Base-by-base conservation (phyloP, 2,113 vertebrate genomes). In the Pterophyllum scalare region DNA sequence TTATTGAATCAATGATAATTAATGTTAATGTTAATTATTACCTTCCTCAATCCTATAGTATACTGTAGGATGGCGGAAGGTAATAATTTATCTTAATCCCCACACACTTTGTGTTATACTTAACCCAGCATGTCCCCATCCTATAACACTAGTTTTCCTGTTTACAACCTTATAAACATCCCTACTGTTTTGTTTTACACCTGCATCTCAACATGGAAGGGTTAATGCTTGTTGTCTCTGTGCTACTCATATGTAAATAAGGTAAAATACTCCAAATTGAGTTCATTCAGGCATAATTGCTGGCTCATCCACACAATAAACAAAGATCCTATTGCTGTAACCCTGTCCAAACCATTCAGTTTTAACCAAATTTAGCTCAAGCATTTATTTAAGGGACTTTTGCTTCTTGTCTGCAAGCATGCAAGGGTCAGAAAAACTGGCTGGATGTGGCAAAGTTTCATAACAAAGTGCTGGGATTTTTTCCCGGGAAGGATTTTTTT, bases 271-370 rank as follows among this genome's bases (percentile, higher is more conserved):
- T 96, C 95, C 96, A 97, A 97, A 97, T 97, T 96, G 96, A 97
- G 97, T 97, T 97, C 96, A 96, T 97, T 97, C 96, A 97, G 96
- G 93, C 95, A 94, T 95, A 89, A 96, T 96, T 96, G 96, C 94
- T 93, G 91, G 96, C 96, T 97, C 96, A 96, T 96, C 96, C 96
- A 96, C 96, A 97, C 97, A 97, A 97, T 97, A 96, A 97, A 97
- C 97, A 97, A 96, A 96, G 96, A 96, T 97, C 96, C 96, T 95
- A 94, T 96, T 97, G 97, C 97, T 95, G 96, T 96, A 96, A 91
- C 84, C 87, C 49, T 52, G 62, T 22, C 75, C 76, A 33, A 94
- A 93, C 93, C 94, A 95, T 96, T 97, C 95, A 95, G 93, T 93
- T 93, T 95, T 93, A 95, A 96, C 96, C 95, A 96, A 96, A 97